Evolutionary conservation across 2,888 invertebrate genomes (phyloP), one percentile per base, ranked within the genome.

Genomic region (Luperina testacea): DNA sequence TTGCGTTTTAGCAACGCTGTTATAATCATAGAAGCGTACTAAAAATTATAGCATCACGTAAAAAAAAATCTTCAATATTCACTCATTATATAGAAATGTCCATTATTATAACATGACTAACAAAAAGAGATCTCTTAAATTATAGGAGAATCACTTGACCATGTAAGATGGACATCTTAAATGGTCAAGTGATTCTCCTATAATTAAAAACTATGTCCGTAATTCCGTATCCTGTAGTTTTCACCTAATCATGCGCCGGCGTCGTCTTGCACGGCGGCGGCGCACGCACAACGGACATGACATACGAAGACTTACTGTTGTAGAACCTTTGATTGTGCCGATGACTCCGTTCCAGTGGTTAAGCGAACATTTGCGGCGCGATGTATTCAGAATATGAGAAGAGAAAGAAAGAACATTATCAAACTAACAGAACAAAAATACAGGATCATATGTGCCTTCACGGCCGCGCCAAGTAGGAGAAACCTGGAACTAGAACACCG

Each of bases 321-420:
- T 61, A 2, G 2, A 32, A 78, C 63, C 73, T 86, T 84, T 83
- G 87, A 84, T 83, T 68, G 71, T 65, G 17, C 84, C 84, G 84
- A 78, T 42, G 53, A 24, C 42, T 65, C 27, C 24, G 5, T 27
- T 13, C 72, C 63, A 82, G 32, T 61, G 13, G 9, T 8, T 15
- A 4, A 82, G 63, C 38, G 42, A 73, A 13, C 27, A 80, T 45
- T 61, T 51, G 8, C n/a, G 8, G 67, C 48, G 51, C 68, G 57
- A 71, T 27, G 13, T 38, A 24, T 17, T 7, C 32, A 17, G 24
- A 71, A 59, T 65, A 20, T 11, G 3, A 4, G 7, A 38, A 11
- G 20, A 20, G 20, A 6, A 24, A 64, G 11, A 64, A 32, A 63
- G 9, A 32, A 8, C 6, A 11, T 38, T 11, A 20, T 38, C 6